These are phyloP conservation scores for Zaprionus lineosus DNA, from an alignment of 2,888 invertebrate genomes.

Conservation along the genomic window DNA sequence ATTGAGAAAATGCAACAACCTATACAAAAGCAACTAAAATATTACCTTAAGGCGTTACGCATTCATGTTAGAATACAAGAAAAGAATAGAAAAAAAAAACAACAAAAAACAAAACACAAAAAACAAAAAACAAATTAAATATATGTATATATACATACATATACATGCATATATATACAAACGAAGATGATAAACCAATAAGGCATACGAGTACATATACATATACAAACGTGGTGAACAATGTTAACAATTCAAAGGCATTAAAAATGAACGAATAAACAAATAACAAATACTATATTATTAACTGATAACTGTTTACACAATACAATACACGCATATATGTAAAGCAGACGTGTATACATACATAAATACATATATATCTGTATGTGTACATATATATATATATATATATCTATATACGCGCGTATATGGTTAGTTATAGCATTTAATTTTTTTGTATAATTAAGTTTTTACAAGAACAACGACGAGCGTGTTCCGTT, in stretches of 20 bases:
- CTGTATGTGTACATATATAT: conserved; percentile 34
- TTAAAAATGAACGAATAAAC: conserved; percentile 59
- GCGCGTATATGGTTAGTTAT: conserved; percentile 68
- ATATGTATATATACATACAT: conserved; percentile 40
- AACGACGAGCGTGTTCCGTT: conserved; percentile 46
- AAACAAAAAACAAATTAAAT: too few relatives aligned
- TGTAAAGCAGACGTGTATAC: conserved; percentile 44
- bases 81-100: too few relatives aligned
- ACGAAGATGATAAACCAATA: conserved; percentile 39
- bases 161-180: conserved; percentile 28
- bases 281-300: conserved; percentile 59
- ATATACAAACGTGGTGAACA: conserved; percentile 73
- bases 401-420: conserved; percentile 37
- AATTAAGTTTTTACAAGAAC: conserved; percentile 74
- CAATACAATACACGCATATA: conserved; percentile 40
- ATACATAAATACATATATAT: conserved; percentile 30
- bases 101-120: too few relatives aligned
- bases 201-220: conserved; percentile 52
- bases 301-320: conserved; percentile 65
- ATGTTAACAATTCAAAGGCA: conserved; percentile 76
- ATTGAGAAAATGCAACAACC: conserved; percentile 37
- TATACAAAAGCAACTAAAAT: conserved; percentile 68
- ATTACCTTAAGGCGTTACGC: conserved; percentile 77
- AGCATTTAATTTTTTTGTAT: conserved; percentile 69
- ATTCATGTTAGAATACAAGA: conserved; percentile 42